Evolutionary conservation across 1,140 invertebrate genomes (phyloP).

Genomic region (Sweltsa coloradensis): DNA sequence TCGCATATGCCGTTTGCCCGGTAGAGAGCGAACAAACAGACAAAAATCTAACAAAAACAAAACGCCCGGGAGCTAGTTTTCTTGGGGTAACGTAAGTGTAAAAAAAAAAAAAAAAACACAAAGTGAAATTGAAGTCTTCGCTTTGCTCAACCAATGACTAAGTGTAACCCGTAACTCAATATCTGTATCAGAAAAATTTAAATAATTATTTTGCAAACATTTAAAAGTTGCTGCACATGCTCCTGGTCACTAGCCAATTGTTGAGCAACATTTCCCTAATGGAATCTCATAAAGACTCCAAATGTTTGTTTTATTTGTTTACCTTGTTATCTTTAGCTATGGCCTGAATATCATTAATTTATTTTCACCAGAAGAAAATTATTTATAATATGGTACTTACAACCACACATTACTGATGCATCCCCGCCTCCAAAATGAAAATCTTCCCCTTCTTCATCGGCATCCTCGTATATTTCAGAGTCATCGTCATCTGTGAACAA

Average conservation of each 20-base stretch:
- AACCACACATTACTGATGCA: conserved; percentile 26
- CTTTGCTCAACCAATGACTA: too few species aligned
- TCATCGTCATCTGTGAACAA: background rate
- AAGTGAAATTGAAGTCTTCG: too few species aligned
- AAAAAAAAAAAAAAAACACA: too few species aligned
- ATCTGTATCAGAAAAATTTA: too few species aligned
- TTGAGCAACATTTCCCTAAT: background rate
- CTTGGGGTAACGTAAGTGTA: too few species aligned
- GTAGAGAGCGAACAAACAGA: too few species aligned
- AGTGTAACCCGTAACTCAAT: too few species aligned
- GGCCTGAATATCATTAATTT: background rate
- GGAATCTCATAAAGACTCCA: background rate
- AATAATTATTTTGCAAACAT: too few species aligned
- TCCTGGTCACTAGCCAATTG: background rate
- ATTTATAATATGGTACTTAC: conserved; percentile 6
- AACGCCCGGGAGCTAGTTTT: too few species aligned
- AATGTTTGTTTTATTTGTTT: background rate
- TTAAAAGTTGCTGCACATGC: too few species aligned
- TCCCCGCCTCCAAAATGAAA: conserved; percentile 27
- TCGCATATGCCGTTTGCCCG: too few species aligned
- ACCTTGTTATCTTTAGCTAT: background rate
- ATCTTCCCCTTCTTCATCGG: conserved; percentile 36
- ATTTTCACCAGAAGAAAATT: background rate
- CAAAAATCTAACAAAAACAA: too few species aligned
- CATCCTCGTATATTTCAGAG: conserved; percentile 25